These are phyloP conservation scores for Dryomyza anilis DNA, from an alignment of 2,888 invertebrate species.

Conservation along the genomic window DNA sequence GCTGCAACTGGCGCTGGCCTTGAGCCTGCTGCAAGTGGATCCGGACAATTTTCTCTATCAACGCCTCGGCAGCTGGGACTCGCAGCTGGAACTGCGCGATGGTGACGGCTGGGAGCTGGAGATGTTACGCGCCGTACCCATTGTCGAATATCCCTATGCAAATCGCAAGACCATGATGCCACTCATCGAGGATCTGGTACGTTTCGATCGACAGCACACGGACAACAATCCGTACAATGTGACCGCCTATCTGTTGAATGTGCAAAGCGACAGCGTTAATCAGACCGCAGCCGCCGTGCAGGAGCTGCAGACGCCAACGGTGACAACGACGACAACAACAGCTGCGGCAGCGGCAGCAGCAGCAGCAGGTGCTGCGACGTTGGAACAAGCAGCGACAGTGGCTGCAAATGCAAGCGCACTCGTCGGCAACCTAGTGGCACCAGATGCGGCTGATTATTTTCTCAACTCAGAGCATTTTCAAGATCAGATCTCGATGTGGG, in stretches of 20 bases:
- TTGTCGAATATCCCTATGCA: conserved; percentile 58
- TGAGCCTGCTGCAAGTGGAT: conserved; percentile 79
- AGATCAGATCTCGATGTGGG: conserved; percentile 62
- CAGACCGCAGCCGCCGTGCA: conserved; percentile 54
- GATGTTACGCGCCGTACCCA: conserved; percentile 57
- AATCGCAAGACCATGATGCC: conserved; percentile 61
- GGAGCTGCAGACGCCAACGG: conserved; percentile 45
- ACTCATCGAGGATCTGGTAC: conserved; percentile 58
- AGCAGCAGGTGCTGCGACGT: conserved; percentile 26
- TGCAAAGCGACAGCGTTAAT: conserved; percentile 55
- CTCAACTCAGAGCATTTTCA: conserved; percentile 56
- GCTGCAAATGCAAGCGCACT: conserved; percentile 33
- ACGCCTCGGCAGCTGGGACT: conserved; percentile 64
- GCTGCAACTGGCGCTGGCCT: conserved; percentile 77
- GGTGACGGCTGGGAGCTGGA: conserved; percentile 61
- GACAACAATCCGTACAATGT: conserved; percentile 62
- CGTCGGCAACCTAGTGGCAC: conserved; percentile 27
- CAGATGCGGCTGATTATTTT: conserved; percentile 50
- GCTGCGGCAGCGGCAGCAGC: conserved; percentile 29
- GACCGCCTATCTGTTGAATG: conserved; percentile 68
- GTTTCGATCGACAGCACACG: conserved; percentile 70
- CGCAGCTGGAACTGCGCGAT: conserved; percentile 53
- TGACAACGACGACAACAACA: conserved; percentile 19
- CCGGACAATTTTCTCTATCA: conserved; percentile 71
- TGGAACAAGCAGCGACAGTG: conserved; percentile 32